Evolutionary conservation across 30 jellyfish, hydroid and myxozoan genomes (phyloP), one percentile per base, ranked within the genome.

Genomic region (Aurelia sp.): DNA sequence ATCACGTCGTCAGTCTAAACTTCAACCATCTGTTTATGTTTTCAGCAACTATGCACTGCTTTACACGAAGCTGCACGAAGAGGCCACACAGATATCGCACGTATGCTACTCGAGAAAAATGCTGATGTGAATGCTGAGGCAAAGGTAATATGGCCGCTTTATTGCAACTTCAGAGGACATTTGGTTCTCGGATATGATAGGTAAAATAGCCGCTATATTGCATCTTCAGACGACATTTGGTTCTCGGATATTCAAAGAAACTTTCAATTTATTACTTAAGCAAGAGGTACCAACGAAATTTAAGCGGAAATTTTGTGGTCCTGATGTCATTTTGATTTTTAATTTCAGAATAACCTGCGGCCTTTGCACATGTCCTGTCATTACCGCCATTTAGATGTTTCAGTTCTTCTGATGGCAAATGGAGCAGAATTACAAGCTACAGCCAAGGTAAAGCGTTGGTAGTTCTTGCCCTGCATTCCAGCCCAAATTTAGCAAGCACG

Each of bases 361-460:
- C 97, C 98, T 12, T 90, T 93, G 1, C 98, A 93, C 78, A 57
- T 93, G 61, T 96, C 97, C 16, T 93, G 98, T 68, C 98, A 93
- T 65, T 93, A 88, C 62, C 97, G 82, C 19, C 88, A 84, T 24
- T 76, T 83, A 6, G 98, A 93, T 13, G 88, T 77, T 0, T 97
- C 98, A 15, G 51, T 84, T 17, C 69, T 80, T 9, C 70, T 93
- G 41, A 73, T 93, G 67, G 94, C 88, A 13, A 76, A 53, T 58
- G 90, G 85, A n/a, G 97, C 98, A 13, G 92, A 93, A 31, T 78
- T 77, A 16, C 98, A 93, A 58, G 97, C 94, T 8, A 57, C 86
- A 8, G 96, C 98, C 11, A 93, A 84, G 97, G 98, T 93, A 77
- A 5, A 1, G 15, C 55, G 0, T 38, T 38, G 55, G 9, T 8